A percentile compares a stretch with the other conserved stretches of the same genome.
These are phyloP conservation scores for Euschistus heros DNA, from an alignment of 1,140 invertebrate genomes.

Conservation along the genomic window DNA sequence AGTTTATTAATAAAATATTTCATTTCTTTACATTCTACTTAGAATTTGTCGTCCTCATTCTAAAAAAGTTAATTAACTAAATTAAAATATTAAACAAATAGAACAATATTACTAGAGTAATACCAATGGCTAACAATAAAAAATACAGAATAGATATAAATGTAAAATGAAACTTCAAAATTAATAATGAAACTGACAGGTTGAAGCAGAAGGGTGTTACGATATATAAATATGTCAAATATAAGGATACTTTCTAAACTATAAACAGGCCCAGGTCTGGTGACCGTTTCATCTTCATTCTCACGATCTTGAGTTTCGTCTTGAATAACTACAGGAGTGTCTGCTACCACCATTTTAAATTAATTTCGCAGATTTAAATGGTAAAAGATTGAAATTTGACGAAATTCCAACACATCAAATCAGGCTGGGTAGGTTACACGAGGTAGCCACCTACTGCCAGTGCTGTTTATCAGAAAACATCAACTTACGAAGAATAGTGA, in stretches of 20 bases:
- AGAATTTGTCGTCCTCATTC: too few species aligned
- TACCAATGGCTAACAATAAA: too few species aligned
- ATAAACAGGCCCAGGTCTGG: conserved; percentile 22
- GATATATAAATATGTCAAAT: not conserved
- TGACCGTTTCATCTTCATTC: conserved; percentile 12
- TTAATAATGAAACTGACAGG: not conserved
- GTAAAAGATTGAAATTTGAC: not conserved
- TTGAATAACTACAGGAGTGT: conserved; percentile 21
- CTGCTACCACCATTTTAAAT: conserved; percentile 20
- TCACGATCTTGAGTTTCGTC: conserved; percentile 21
- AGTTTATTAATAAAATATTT: too few species aligned
- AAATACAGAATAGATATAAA: too few species aligned
- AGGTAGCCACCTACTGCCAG: too few species aligned
- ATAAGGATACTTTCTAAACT: conserved; percentile 30
- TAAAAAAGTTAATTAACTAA: too few species aligned
- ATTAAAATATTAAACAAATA: too few species aligned
- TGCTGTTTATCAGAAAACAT: too few species aligned
- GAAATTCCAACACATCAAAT: not conserved
- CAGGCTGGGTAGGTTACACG: not conserved
- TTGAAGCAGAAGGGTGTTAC: not conserved
- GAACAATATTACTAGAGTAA: too few species aligned
- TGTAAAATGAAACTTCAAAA: too few species aligned
- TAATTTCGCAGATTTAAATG: not conserved
- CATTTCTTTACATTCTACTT: too few species aligned
- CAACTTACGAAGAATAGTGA: too few species aligned